Conservation (phyloP, 1,140 invertebrate species). For the Drosophila asahinai region DNA sequence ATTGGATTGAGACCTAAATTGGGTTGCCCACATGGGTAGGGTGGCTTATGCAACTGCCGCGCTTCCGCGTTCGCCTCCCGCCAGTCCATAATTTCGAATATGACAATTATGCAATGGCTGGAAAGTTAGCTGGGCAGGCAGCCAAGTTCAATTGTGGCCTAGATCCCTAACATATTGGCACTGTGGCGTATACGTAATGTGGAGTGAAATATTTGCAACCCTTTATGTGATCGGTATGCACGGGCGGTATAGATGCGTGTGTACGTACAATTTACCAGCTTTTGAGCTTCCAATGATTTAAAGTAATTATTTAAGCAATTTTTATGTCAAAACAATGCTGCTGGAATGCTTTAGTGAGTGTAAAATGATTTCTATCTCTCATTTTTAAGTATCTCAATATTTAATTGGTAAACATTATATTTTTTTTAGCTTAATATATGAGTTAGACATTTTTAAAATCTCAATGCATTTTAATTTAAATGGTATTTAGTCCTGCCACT, state of each 20-base stretch:
- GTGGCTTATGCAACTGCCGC: conserved; percentile 48
- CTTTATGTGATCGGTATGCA: conserved; percentile 3
- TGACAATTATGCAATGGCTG: conserved; percentile 74
- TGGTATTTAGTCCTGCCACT: conserved; percentile 1
- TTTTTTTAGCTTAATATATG: too few relatives aligned
- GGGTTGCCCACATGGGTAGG: conserved; percentile 46
- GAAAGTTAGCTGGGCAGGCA: conserved; percentile 46
- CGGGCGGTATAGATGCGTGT: not conserved
- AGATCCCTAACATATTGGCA: conserved; percentile 29
- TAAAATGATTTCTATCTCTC: not conserved
- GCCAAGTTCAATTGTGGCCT: conserved; percentile 70
- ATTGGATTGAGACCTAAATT: conserved; percentile 22
- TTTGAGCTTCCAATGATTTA: not conserved
- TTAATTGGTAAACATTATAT: not conserved
- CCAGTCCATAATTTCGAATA: conserved; percentile 69
- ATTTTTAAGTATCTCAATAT: not conserved
- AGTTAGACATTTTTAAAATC: too few relatives aligned
- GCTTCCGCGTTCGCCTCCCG: conserved; percentile 48
- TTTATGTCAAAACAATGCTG: not conserved
- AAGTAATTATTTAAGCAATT: not conserved
- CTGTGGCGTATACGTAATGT: conserved; percentile 64
- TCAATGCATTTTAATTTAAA: not conserved
- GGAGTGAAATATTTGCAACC: conserved; percentile 34
- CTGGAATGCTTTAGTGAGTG: not conserved
- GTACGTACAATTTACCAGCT: not conserved